Percentiles rank a stretch among this genome's conserved stretches.
Evolutionary conservation across 2,797 vertebrate genomes (phyloP).

Genomic region (Amniataba percoides): DNA sequence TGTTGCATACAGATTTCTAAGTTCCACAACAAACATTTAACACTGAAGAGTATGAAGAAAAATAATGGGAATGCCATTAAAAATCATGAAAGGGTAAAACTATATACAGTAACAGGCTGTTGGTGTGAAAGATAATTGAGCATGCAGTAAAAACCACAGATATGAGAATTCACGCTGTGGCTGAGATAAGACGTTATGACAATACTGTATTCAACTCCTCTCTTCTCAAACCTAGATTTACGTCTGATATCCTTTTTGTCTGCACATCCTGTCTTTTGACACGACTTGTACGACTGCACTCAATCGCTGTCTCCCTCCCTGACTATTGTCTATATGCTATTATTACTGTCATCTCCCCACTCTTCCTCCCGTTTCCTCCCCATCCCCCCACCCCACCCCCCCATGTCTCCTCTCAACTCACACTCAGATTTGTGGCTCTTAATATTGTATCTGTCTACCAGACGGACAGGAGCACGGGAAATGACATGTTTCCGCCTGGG

Average conservation of each 20-base stretch:
- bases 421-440: conserved; percentile 83
- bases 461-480: conserved; percentile 82
- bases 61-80: conserved; percentile 54
- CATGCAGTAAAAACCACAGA: conserved; percentile 67
- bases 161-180: conserved; percentile 69
- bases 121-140: conserved; percentile 72
- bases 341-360: conserved; percentile 77
- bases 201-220: conserved; percentile 67
- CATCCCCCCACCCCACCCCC: conserved; percentile 11
- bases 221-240: conserved; percentile 72
- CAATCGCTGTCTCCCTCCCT: conserved; percentile 71
- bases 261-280: conserved; percentile 77
- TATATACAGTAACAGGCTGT: conserved; percentile 56
- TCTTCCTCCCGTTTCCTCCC: conserved; percentile 32
- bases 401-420: conserved; percentile 76
- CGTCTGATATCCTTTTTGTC: conserved; percentile 76
- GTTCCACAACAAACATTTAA: conserved; percentile 41
- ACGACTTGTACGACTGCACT: conserved; percentile 74
- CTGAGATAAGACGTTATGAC: conserved; percentile 78
- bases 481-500: conserved; percentile 84
- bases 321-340: conserved; percentile 81
- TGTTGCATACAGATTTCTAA: conserved; percentile 32
- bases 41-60: conserved; percentile 41
- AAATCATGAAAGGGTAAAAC: conserved; percentile 57
- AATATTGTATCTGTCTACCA: conserved; percentile 84